Percentiles rank a stretch among this genome's conserved stretches.
phyloP scores from a whole-genome alignment of 2,888 invertebrate genomes.

The Gasteruption jaculator region DNA sequence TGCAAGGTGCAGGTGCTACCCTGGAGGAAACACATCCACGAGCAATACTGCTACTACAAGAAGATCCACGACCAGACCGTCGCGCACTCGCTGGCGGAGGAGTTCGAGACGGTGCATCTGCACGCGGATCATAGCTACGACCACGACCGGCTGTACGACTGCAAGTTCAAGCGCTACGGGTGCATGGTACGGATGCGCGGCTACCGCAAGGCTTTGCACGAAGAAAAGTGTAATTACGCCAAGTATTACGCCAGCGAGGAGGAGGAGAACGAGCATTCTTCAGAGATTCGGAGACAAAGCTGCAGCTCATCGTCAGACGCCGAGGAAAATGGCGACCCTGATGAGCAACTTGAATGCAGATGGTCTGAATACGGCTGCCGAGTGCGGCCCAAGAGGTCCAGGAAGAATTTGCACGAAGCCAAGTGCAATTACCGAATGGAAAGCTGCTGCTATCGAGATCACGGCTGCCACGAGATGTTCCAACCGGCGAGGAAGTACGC shows the following conservation, averaged over 20 bases:
- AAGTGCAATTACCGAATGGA: slow-evolving; percentile 41
- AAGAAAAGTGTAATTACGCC: slow-evolving; percentile 34
- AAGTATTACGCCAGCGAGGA: slow-evolving; percentile 14
- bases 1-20: slow-evolving; percentile 34
- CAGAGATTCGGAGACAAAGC: slow-evolving; percentile 5
- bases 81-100: neutral
- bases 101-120: too few species aligned
- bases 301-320: neutral
- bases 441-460: slow-evolving; percentile 28
- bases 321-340: slow-evolving; percentile 23
- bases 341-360: slow-evolving; percentile 28
- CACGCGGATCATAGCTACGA: too few species aligned
- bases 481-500: slow-evolving; percentile 25
- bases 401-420: slow-evolving; percentile 32
- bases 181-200: slow-evolving; percentile 40
- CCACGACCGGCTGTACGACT: slow-evolving; percentile 33
- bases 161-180: slow-evolving; percentile 32
- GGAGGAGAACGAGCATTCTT: slow-evolving; percentile 8
- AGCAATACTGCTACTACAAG: slow-evolving; percentile 36
- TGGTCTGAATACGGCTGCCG: slow-evolving; percentile 37
- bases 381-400: slow-evolving; percentile 29
- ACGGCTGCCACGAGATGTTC: slow-evolving; percentile 30
- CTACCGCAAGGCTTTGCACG: slow-evolving; percentile 31
- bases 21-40: slow-evolving; percentile 37
- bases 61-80: too few species aligned